Percentiles rank a stretch among this genome's conserved stretches.
These are phyloP conservation scores for Phortica variegata DNA, from an alignment of 1,140 invertebrate genomes.

Conservation along the genomic window DNA sequence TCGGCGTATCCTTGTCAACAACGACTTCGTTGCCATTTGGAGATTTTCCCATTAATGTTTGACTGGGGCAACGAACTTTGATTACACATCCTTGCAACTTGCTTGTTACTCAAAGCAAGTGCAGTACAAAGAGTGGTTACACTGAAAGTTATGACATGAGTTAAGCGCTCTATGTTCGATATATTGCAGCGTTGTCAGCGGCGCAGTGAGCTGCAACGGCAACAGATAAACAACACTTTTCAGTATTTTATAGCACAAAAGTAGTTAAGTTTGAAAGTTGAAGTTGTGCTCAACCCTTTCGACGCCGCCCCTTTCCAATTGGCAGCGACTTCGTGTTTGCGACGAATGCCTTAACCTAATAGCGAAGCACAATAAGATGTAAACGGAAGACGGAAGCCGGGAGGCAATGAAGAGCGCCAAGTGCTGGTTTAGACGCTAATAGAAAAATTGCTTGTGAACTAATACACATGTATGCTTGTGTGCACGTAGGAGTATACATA, in stretches of 20 bases:
- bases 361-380: background rate
- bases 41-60: conserved; percentile 6
- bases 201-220: background rate
- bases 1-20: conserved; percentile 14
- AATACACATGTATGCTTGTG: too few relatives aligned
- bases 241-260: background rate
- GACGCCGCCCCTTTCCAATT: conserved; percentile 2
- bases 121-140: background rate
- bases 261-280: background rate
- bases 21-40: conserved; percentile 17
- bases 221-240: conserved; percentile 38
- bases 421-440: too few relatives aligned
- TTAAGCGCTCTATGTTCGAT: conserved; percentile 17
- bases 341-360: too few relatives aligned
- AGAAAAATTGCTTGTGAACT: conserved; percentile 47
- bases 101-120: conserved; percentile 20
- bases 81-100: conserved; percentile 2
- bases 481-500: conserved; percentile 1
- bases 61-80: conserved; percentile 36
- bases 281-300: conserved; percentile 15
- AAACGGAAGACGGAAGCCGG: conserved; percentile 6
- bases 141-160: conserved; percentile 13
- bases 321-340: too few relatives aligned
- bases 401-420: conserved; percentile 12
- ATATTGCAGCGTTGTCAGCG: conserved; percentile 2